phyloP scores from a whole-genome alignment of 2,888 invertebrate genomes.

The Cremastinae sp. region DNA sequence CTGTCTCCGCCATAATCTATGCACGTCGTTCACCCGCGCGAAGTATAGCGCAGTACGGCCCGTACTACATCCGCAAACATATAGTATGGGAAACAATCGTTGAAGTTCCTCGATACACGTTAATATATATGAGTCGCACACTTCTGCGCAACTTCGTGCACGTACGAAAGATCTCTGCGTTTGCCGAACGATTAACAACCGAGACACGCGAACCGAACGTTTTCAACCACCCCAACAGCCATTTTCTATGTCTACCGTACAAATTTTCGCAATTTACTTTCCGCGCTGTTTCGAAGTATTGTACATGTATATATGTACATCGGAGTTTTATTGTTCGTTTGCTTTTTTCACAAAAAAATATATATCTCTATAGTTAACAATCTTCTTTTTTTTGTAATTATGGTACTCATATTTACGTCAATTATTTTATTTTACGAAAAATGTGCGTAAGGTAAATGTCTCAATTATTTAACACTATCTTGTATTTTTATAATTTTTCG shows the following conservation, averaged over 20 bases:
- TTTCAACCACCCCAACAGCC: slow-evolving; percentile 30
- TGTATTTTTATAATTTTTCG: too few species aligned
- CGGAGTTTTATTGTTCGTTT: too few species aligned
- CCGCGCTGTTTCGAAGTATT: slow-evolving; percentile 4
- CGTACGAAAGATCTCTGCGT: not conserved
- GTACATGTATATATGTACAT: too few species aligned
- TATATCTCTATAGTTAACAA: too few species aligned
- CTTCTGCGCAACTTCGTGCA: slow-evolving; percentile 1
- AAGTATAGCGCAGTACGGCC: slow-evolving; percentile 41
- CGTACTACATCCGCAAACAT: slow-evolving; percentile 44
- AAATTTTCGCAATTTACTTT: slow-evolving; percentile 12
- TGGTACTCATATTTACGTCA: too few species aligned
- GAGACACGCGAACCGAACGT: slow-evolving; percentile 51
- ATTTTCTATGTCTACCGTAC: slow-evolving; percentile 25
- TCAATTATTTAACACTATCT: too few species aligned
- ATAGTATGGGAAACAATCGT: slow-evolving; percentile 4
- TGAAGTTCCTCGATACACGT: slow-evolving; percentile 28
- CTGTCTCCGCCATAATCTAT: slow-evolving; percentile 31
- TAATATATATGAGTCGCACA: not conserved
- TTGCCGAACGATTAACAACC: slow-evolving; percentile 19
- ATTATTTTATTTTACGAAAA: too few species aligned
- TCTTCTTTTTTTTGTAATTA: too few species aligned
- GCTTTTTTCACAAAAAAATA: too few species aligned
- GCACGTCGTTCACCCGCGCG: slow-evolving; percentile 13
- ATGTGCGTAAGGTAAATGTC: too few species aligned